A percentile compares a stretch with the other conserved stretches of the same genome.
Conservation (phyloP, 2,113 vertebrate species). For the cat (Felis catus) region DNA sequence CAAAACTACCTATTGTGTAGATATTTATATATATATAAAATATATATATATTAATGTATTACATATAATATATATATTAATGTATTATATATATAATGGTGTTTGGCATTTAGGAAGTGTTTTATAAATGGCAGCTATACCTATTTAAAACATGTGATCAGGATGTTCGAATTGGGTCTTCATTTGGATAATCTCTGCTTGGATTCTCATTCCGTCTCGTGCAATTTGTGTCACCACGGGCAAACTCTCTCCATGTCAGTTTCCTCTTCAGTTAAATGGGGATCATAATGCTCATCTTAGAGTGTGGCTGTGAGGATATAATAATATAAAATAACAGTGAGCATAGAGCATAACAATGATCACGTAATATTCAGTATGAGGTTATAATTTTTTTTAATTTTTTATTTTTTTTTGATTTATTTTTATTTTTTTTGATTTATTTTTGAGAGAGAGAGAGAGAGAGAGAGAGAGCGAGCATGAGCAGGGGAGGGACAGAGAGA, state of each 20-base stretch:
- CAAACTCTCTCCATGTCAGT: neutral
- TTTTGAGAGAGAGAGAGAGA: too few species aligned
- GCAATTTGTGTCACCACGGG: neutral
- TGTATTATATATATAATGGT: too few species aligned
- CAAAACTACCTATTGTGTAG: neutral
- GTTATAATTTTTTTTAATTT: neutral
- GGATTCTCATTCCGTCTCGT: neutral
- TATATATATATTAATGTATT: neutral
- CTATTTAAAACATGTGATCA: neutral
- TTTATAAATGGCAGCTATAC: neutral
- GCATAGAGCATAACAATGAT: neutral
- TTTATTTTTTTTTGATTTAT: too few species aligned
- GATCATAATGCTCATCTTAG: neutral
- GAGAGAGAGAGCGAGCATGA: too few species aligned
- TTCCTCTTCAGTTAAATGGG: neutral
- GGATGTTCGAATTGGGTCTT: neutral
- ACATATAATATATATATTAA: neutral
- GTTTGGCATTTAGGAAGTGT: neutral
- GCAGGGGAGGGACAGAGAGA: too few species aligned
- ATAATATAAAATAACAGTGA: neutral
- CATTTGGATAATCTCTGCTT: neutral
- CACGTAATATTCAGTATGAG: neutral
- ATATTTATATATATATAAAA: neutral
- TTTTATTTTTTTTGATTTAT: too few species aligned
- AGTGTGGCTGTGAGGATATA: neutral